phyloP scores from a whole-genome alignment of 1,140 invertebrate genomes.

The Odontomachus brunneus region DNA sequence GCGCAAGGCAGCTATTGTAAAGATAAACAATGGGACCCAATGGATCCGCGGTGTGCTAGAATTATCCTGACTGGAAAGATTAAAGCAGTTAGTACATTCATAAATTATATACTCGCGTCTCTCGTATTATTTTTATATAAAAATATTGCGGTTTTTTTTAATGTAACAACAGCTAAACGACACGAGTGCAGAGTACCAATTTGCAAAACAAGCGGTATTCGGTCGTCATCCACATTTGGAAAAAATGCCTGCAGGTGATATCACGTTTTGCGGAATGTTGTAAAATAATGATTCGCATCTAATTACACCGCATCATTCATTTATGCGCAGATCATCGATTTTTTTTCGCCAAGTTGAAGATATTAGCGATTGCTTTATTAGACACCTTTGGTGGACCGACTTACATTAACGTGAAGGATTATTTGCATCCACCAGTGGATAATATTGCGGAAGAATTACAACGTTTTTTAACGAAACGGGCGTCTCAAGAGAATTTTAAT shows the following conservation, averaged over 20 bases:
- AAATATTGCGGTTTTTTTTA: not conserved
- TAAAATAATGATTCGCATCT: not conserved
- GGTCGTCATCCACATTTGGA: constrained; percentile 89
- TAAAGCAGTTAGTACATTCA: constrained; percentile 76
- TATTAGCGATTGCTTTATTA: constrained; percentile 89
- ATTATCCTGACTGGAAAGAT: constrained; percentile 90
- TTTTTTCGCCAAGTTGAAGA: constrained; percentile 90
- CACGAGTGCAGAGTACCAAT: constrained; percentile 85
- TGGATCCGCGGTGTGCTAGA: constrained; percentile 92
- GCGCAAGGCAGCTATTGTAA: constrained; percentile 89
- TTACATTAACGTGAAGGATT: constrained; percentile 87
- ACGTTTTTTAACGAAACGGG: not conserved
- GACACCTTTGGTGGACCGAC: constrained; percentile 92
- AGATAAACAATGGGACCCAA: constrained; percentile 88
- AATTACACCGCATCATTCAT: constrained; percentile 32
- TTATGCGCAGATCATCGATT: constrained; percentile 89
- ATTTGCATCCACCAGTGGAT: constrained; percentile 79
- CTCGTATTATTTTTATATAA: not conserved
- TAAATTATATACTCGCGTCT: not conserved
- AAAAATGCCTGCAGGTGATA: constrained; percentile 87
- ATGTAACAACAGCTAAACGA: constrained; percentile 86
- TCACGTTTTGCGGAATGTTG: not conserved
- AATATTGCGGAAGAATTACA: constrained; percentile 32
- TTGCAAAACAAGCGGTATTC: constrained; percentile 88
- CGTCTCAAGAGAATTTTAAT: too few species aligned